phyloP scores from a whole-genome alignment of 1,140 invertebrate species.

The Adoxophyes honmai region DNA sequence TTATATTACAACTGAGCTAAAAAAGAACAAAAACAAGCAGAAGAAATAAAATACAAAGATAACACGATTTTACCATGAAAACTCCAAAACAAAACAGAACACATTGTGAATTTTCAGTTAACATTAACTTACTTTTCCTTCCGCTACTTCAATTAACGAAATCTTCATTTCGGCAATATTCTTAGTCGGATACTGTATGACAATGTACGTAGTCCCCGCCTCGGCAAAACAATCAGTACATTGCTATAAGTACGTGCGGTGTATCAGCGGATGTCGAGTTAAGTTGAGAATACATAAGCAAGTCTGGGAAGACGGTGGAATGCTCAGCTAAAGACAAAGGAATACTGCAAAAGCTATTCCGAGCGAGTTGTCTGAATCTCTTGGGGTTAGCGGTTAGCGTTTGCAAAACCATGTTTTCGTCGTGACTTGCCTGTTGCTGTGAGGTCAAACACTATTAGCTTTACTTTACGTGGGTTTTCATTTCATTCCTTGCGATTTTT shows the following conservation, averaged over 20 bases:
- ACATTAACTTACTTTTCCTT: too few species aligned
- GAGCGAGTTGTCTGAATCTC: conserved; percentile 38
- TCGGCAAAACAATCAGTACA: conserved; percentile 1
- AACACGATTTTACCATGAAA: too few species aligned
- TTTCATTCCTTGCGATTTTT: too few species aligned
- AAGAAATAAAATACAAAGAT: too few species aligned
- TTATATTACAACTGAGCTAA: conserved; percentile 17
- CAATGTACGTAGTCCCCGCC: too few species aligned
- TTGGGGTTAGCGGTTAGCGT: conserved; percentile 38
- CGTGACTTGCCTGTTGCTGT: conserved; percentile 41
- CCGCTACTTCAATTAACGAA: too few species aligned
- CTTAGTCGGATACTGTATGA: too few species aligned
- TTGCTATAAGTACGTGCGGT: neutral
- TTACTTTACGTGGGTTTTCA: conserved; percentile 2
- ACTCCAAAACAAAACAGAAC: too few species aligned
- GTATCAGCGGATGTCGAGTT: conserved; percentile 14
- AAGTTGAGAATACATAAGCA: conserved; percentile 37
- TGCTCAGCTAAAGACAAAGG: conserved; percentile 46
- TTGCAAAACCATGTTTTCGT: conserved; percentile 35
- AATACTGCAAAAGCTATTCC: conserved; percentile 40
- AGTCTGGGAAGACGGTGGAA: conserved; percentile 31
- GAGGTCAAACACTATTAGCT: conserved; percentile 15
- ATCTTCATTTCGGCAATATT: too few species aligned
- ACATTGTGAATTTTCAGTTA: too few species aligned
- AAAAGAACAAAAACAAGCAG: conserved; percentile 16